These are phyloP conservation scores for Tetragonisca angustula DNA, from an alignment of 2,888 invertebrate species.

Conservation along the genomic window DNA sequence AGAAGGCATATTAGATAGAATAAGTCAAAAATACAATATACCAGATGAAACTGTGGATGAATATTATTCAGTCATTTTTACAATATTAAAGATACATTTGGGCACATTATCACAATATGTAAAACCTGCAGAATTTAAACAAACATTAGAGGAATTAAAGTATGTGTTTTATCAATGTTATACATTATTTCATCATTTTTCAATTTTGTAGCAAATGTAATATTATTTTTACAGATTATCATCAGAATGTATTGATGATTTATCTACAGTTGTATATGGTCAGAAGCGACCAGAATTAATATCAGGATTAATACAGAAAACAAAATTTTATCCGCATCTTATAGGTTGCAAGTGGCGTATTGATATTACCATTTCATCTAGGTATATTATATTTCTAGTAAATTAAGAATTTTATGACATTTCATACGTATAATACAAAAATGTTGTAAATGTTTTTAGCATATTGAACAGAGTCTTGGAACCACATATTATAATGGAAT, in stretches of 20 bases:
- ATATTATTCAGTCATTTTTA: conserved; percentile 84
- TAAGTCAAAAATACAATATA: conserved; percentile 78
- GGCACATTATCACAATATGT: conserved; percentile 83
- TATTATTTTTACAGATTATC: conserved; percentile 79
- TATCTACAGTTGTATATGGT: conserved; percentile 85
- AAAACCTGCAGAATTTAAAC: conserved; percentile 84
- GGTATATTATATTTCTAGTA: conserved; percentile 76
- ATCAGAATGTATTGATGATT: conserved; percentile 85
- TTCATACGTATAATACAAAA: background rate
- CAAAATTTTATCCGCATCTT: conserved; percentile 82
- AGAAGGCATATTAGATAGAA: conserved; percentile 79
- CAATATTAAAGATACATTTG: conserved; percentile 85
- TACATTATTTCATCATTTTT: background rate
- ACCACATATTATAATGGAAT: conserved; percentile 85
- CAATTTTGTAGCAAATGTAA: background rate
- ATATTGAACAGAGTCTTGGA: conserved; percentile 83
- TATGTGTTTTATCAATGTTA: conserved; percentile 63
- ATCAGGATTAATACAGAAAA: conserved; percentile 82
- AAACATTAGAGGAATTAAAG: conserved; percentile 84
- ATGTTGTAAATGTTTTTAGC: conserved; percentile 70
- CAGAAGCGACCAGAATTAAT: conserved; percentile 82
- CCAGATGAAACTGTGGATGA: conserved; percentile 84
- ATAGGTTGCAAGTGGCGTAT: conserved; percentile 85
- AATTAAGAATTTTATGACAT: background rate
- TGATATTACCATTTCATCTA: conserved; percentile 85